Base-by-base conservation (phyloP, 2,888 invertebrate species). In the Stratiomys singularior region DNA sequence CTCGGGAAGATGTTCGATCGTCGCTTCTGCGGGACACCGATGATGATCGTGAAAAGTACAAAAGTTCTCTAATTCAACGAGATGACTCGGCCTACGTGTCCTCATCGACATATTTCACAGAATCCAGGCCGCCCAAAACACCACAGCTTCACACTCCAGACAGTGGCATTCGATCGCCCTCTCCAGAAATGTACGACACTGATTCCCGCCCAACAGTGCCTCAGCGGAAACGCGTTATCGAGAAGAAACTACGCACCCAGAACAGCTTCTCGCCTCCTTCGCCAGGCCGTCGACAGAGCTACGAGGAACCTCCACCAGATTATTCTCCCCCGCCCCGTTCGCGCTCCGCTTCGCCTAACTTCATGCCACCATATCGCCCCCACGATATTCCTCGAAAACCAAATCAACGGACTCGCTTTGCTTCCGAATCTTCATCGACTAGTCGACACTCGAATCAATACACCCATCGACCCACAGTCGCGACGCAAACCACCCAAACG, bases 351-450 rank as follows among this genome's bases (percentile, higher is more conserved):
- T 86, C 88, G 5, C 86, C 87, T 46, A 84, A 84, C 3, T 85
- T 84, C 78, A 80, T 78, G 81, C 86, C 87, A 21, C 15, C 67
- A 4, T 47, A 67, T 21, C 76, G 60, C n/a, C 89, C 90, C 46
- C 88, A 88, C 67, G 85, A 88, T 30, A 88, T 88, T 74, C 88
- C 89, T 82, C 88, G 89, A 58, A 92, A 92, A 84, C 89, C 89
- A 79, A 91, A 92, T 84, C 93, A 93, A 85, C 92, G 93, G 83
- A 93, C 93, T 0, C 89, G 93, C 66, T 93, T 94, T 84, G 93
- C 90, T 5, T 86, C 87, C 18, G 89, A 89, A 82, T 85, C 81
- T 71, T 82, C 82, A 63, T 80, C 81, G 47, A 78, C 79, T n/a
- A 82, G 81, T 71, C 82, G 81, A 4, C 81, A 80, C 27, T 78